phyloP scores from a whole-genome alignment of 2,888 invertebrate genomes.

The Callyntrura guangdongensis region DNA sequence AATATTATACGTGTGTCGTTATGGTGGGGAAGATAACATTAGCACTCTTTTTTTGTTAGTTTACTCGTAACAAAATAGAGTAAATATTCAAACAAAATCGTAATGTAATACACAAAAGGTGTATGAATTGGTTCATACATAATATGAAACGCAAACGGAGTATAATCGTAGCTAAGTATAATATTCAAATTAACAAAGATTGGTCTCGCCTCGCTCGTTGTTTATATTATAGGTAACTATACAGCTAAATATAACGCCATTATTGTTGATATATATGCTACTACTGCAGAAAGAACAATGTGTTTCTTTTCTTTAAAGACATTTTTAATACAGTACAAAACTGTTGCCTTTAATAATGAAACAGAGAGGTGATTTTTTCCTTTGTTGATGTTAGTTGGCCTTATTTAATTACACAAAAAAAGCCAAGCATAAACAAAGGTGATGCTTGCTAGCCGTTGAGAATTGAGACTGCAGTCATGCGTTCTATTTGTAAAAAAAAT shows the following conservation, averaged over 20 bases:
- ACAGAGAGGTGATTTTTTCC: slow-evolving; percentile 62
- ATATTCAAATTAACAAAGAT: background rate
- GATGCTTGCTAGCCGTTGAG: slow-evolving; percentile 16
- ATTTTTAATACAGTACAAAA: slow-evolving; percentile 35
- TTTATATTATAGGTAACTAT: background rate
- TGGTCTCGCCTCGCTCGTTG: no score
- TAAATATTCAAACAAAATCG: background rate
- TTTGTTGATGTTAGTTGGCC: slow-evolving; percentile 56
- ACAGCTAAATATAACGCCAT: background rate
- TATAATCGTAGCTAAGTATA: background rate
- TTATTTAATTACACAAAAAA: slow-evolving; percentile 68
- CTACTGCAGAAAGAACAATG: background rate
- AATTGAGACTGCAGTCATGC: slow-evolving; percentile 57
- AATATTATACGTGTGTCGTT: background rate
- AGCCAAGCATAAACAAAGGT: slow-evolving; percentile 67
- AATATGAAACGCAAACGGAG: background rate
- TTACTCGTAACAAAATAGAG: slow-evolving; percentile 22
- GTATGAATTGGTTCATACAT: background rate
- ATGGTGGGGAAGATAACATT: slow-evolving; percentile 7
- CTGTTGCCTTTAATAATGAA: slow-evolving; percentile 47
- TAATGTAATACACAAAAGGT: background rate
- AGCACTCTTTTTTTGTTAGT: slow-evolving; percentile 33
- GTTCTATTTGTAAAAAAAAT: slow-evolving; percentile 66
- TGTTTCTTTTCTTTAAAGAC: slow-evolving; percentile 11
- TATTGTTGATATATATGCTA: no score